Evolutionary conservation across 1,140 invertebrate species (phyloP).

Genomic region (Ooceraea biroi): DNA sequence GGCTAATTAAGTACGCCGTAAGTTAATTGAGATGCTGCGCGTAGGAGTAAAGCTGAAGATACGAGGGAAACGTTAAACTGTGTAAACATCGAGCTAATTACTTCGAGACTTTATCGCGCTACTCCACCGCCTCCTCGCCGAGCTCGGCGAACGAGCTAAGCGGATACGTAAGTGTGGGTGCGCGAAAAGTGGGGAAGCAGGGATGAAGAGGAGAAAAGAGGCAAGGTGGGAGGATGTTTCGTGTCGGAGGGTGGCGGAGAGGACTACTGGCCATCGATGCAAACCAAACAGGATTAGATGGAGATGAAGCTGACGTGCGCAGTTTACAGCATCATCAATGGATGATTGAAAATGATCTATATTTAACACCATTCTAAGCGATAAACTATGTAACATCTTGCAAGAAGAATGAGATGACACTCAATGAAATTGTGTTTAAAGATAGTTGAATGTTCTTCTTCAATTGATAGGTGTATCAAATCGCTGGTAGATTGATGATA

Average conservation of each 20-base stretch:
- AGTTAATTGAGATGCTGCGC: conserved; percentile 72
- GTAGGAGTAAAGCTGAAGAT: conserved; percentile 72
- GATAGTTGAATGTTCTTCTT: not conserved
- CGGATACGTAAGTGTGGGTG: conserved; percentile 35
- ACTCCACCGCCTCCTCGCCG: conserved; percentile 25
- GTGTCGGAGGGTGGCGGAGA: not conserved
- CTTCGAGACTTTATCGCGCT: conserved; percentile 74
- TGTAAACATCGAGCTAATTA: conserved; percentile 77
- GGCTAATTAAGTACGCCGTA: conserved; percentile 76
- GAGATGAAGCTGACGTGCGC: conserved; percentile 4
- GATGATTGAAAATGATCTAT: not conserved
- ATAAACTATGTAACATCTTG: not conserved
- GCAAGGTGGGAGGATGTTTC: conserved; percentile 34
- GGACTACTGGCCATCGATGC: conserved; percentile 17
- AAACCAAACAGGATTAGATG: conserved; percentile 32
- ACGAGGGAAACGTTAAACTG: conserved; percentile 75
- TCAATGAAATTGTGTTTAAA: not conserved
- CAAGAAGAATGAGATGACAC: not conserved
- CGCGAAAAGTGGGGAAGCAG: conserved; percentile 29
- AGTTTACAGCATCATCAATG: conserved; percentile 4
- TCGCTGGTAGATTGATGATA: not conserved
- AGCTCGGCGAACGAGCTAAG: conserved; percentile 8
- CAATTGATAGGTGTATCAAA: too few relatives aligned
- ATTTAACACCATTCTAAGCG: not conserved
- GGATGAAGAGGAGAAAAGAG: not conserved